Evolutionary conservation across 2,797 vertebrate genomes (phyloP).

Genomic region (Xerus rutilus): DNA sequence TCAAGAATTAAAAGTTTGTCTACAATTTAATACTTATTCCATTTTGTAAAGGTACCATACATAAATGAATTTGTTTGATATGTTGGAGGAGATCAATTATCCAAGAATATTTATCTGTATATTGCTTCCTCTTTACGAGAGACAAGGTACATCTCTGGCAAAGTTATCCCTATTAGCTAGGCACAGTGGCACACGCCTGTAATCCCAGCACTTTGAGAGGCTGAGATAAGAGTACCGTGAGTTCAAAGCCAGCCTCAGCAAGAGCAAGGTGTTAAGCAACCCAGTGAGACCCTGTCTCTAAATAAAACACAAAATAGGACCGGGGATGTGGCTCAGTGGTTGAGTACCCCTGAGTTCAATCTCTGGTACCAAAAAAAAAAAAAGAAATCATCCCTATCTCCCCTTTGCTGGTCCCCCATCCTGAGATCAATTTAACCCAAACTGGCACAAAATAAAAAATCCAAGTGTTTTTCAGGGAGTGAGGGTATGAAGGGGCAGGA

Average conservation of each 20-base stretch:
- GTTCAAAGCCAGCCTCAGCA: too few relatives aligned
- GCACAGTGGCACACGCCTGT: too few relatives aligned
- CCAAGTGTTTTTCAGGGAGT: background rate
- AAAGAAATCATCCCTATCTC: background rate
- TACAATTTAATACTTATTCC: background rate
- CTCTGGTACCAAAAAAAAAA: too few relatives aligned
- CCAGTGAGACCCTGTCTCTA: too few relatives aligned
- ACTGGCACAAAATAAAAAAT: background rate
- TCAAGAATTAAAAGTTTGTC: background rate
- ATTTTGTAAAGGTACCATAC: background rate
- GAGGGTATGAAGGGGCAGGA: too few relatives aligned
- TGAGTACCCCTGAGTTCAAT: too few relatives aligned
- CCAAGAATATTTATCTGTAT: background rate
- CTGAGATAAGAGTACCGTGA: too few relatives aligned
- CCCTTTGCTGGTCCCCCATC: background rate
- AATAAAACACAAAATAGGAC: too few relatives aligned
- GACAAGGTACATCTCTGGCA: background rate
- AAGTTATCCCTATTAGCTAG: background rate
- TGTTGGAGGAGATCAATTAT: background rate
- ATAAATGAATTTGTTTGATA: background rate
- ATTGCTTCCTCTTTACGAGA: background rate
- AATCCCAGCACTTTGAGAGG: too few relatives aligned
- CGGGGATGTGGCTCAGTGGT: too few relatives aligned
- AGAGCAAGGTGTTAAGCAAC: too few relatives aligned
- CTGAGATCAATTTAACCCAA: background rate